Base-by-base conservation (phyloP, 2,888 invertebrate genomes). In the Drosophila nigricruria region DNA sequence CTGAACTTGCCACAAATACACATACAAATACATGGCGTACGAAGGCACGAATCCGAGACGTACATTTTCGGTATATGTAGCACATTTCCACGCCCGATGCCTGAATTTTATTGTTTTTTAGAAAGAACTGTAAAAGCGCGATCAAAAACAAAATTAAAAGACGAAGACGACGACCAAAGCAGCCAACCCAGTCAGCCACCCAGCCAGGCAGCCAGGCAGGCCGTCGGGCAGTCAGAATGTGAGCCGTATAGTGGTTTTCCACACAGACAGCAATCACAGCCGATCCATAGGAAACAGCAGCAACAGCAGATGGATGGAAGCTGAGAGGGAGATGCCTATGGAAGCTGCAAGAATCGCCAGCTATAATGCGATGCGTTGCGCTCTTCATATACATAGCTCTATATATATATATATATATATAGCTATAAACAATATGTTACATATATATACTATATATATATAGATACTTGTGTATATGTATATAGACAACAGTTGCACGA, bases 361-460 rank as follows among this genome's bases (percentile, higher is more conserved):
- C 89, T 86, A 86, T 89, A 86, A 89, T 86, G 88, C 89, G 86
- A 89, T 86, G 88, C 90, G 89, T 88, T 89, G 89, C 82, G 86
- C 70, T 66, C 47, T 60, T 47, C 40, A 52, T 61, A 60, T 49
- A 53, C 45, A 53, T 20, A 53, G 30, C 36, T 40, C 52, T 50
- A 63, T 42, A 16, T 42, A 63, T 52, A 38, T 52, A 63, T 56
- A 63, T 49, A 14, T 52, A 65, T 53, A 60, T 42, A 42, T 40
- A 56, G 47, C 20, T 58, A 40, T 40, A 52, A 34, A 68, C 30
- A 67, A 38, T 27, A 27, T 54, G 18, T 34, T 54, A 70, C 36
- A 61, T 52, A 58, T 61, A 25, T 20, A 56, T 68, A 42, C 10
- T 27, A 54, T 53, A 64, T 50, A 54, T 54, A 53, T 45, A 63